Base-by-base conservation (phyloP, 2,888 invertebrate species). In the Scaptomyza reducta region DNA sequence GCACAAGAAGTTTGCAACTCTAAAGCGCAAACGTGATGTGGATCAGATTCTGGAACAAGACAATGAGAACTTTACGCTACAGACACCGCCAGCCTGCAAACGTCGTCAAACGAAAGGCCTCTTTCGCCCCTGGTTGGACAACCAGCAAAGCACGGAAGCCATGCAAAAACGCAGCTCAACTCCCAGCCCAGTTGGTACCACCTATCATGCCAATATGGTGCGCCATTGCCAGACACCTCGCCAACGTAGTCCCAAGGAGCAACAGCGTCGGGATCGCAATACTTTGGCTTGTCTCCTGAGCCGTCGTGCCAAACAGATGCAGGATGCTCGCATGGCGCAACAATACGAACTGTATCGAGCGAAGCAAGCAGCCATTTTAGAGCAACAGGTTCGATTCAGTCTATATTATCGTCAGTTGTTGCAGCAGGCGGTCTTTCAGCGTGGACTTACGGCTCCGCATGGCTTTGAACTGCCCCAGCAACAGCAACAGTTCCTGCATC, bases 221-320 rank as follows among this genome's bases (percentile, higher is more conserved):
- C 79, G 88, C 3, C 77, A 29, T 0, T 51, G 16, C 9, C 84
- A 80, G 27, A 47, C 50, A n/a, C 22, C 46, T 0, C 72, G 64
- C 0, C 79, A 81, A 46, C 77, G 80, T 29, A 80, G 70, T 54
- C 58, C 73, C 10, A 83, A 79, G 64, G 91, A 90, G 46, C 91
- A 90, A 40, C 82, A 87, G 58, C 82, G 90, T 44, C 85, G 89
- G 0, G 78, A 88, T 54, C 81, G 82, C 46, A 89, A 90, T 53
- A 88, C 87, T 0, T 35, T 82, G 31, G 79, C 80, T 6, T 81
- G 83, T 29, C 68, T 83, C 0, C 60, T 75, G n/a, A 86, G 72
- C 14, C 87, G 84, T 0, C 70, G 89, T 1, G 70, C 80, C 6
- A 68, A 78, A 10, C 83, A 89, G 67, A 70, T 79, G 10, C 68